Percentiles rank a stretch among this genome's conserved stretches.
Conservation (phyloP, 2,888 invertebrate species). For the Teleogryllus oceanicus region DNA sequence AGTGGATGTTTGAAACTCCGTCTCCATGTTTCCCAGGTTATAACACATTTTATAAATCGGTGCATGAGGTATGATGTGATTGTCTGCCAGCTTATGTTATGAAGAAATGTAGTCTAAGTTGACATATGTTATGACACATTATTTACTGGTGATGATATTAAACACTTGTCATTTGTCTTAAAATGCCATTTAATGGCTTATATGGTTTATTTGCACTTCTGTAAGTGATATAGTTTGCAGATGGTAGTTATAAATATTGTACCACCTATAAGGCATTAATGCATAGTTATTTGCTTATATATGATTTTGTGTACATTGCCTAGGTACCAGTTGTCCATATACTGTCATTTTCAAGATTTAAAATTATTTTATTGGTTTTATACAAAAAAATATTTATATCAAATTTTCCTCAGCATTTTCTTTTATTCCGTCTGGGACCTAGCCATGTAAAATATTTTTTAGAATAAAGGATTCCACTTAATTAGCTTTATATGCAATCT, state of each 20-base stretch:
- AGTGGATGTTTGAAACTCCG: constrained; percentile 22
- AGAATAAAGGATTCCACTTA: too few relatives aligned
- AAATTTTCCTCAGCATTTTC: too few relatives aligned
- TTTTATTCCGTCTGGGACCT: too few relatives aligned
- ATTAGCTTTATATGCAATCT: too few relatives aligned
- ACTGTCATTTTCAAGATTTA: too few relatives aligned
- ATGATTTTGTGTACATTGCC: not conserved
- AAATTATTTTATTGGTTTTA: too few relatives aligned
- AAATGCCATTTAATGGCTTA: not conserved
- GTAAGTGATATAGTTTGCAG: not conserved
- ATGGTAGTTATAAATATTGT: not conserved
- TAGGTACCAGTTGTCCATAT: not conserved
- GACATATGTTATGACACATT: constrained; percentile 12
- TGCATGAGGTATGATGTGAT: constrained; percentile 12
- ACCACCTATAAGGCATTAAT: not conserved
- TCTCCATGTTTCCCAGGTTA: constrained; percentile 18
- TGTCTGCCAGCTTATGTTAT: constrained; percentile 26
- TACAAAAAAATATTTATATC: too few relatives aligned
- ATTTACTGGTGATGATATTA: constrained; percentile 24
- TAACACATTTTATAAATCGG: constrained; percentile 18
- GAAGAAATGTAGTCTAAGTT: constrained; percentile 21
- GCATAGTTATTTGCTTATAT: not conserved
- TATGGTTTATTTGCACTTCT: not conserved
- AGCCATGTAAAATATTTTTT: too few relatives aligned
- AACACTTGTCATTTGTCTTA: constrained; percentile 22